A percentile compares a stretch with the other conserved stretches of the same genome.
phyloP scores from a whole-genome alignment of 2,797 vertebrate species.

The Mus spretus region DNA sequence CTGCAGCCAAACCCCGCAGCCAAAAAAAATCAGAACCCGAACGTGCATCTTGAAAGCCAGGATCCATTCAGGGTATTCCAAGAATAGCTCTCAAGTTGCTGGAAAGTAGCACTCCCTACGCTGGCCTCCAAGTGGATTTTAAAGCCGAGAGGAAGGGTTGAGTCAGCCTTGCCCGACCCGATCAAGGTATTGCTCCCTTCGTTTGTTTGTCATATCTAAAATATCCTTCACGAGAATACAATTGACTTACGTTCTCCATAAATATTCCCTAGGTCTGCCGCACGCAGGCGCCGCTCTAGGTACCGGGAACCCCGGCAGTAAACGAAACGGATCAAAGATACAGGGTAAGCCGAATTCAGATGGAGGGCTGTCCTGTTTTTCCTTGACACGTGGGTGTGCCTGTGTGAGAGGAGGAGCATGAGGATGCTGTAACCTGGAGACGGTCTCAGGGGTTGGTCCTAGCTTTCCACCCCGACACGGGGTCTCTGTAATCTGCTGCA shows the following conservation, averaged over 20 bases:
- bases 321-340: slow-evolving; percentile 27
- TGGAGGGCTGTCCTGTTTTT: not conserved
- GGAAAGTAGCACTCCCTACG: slow-evolving; percentile 59
- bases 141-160: slow-evolving; percentile 60
- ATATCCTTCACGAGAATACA: not conserved
- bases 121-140: slow-evolving; percentile 58
- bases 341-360: not conserved
- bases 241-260: not conserved
- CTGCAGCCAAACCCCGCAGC: slow-evolving; percentile 7
- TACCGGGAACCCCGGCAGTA: not conserved
- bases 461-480: not conserved
- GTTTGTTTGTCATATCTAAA: slow-evolving; percentile 28
- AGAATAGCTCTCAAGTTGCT: slow-evolving; percentile 69
- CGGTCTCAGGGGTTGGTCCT: not conserved
- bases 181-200: not conserved
- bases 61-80: slow-evolving; percentile 64
- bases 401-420: too few relatives aligned
- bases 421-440: not conserved
- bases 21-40: slow-evolving; percentile 52
- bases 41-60: slow-evolving; percentile 52
- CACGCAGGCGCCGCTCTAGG: not conserved
- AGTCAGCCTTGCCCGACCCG: not conserved
- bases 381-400: too few relatives aligned
- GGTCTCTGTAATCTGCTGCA: not conserved
- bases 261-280: slow-evolving; percentile 28